Evolutionary conservation across 2,888 invertebrate genomes (phyloP).

Genomic region (Molanna angustata): DNA sequence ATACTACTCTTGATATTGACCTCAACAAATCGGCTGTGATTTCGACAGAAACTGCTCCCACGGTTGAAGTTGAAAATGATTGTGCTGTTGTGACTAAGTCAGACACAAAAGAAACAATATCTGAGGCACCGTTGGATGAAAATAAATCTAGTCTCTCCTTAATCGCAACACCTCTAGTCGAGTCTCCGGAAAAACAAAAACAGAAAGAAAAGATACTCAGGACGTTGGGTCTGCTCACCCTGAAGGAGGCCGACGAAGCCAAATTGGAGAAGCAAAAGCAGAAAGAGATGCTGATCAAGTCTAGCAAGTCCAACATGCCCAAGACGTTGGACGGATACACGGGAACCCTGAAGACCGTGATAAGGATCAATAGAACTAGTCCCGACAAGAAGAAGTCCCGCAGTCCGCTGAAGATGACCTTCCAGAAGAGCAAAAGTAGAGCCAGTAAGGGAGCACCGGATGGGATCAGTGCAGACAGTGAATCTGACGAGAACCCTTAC

Average conservation of each 20-base stretch:
- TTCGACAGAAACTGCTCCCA: background rate
- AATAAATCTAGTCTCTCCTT: constrained; percentile 37
- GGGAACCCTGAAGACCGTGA: constrained; percentile 81
- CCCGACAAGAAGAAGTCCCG: constrained; percentile 62
- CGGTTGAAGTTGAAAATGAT: background rate
- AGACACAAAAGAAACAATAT: background rate
- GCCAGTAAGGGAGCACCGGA: constrained; percentile 54
- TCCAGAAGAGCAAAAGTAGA: constrained; percentile 66
- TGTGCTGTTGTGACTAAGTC: too few relatives aligned
- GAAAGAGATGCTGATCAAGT: constrained; percentile 43
- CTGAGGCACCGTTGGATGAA: background rate
- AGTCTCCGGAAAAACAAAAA: constrained; percentile 63
- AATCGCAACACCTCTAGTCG: constrained; percentile 38
- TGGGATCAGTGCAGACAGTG: constrained; percentile 35
- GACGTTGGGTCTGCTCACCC: constrained; percentile 70
- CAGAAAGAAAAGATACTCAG: constrained; percentile 72
- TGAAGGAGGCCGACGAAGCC: constrained; percentile 70
- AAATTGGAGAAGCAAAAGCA: constrained; percentile 57
- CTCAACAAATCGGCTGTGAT: background rate
- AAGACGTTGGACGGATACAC: constrained; percentile 58
- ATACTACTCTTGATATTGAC: too few relatives aligned
- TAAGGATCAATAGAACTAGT: constrained; percentile 63
- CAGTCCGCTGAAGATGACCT: constrained; percentile 74
- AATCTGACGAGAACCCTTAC: constrained; percentile 47
- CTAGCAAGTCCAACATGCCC: constrained; percentile 40